Conservation (phyloP, 2,113 vertebrate species). For the Anoura caudifer region DNA sequence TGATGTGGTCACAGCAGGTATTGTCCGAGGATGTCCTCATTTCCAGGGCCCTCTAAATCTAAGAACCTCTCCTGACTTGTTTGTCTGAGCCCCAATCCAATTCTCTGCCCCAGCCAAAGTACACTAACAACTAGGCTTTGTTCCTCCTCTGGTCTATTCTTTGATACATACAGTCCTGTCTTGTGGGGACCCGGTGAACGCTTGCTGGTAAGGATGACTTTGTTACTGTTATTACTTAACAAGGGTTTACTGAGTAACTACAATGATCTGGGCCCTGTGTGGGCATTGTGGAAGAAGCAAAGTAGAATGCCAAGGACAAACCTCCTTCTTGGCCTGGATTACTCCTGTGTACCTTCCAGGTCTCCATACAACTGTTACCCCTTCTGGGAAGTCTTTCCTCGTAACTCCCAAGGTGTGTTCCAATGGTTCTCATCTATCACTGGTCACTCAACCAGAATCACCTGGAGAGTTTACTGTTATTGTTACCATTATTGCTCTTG, state of each 20-base stretch:
- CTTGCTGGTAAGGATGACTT: not conserved
- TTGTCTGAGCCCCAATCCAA: not conserved
- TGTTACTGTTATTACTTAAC: not conserved
- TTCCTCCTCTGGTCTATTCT: not conserved
- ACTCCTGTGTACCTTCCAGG: not conserved
- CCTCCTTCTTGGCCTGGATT: not conserved
- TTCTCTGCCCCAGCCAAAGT: not conserved
- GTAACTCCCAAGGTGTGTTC: not conserved
- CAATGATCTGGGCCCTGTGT: too few species aligned
- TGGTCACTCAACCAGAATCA: not conserved
- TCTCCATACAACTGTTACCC: not conserved
- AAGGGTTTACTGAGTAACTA: not conserved
- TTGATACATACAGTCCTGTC: not conserved
- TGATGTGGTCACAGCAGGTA: not conserved
- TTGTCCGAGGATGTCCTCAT: not conserved
- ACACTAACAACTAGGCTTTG: not conserved
- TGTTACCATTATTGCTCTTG: rapidly evolving
- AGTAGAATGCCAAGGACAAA: not conserved
- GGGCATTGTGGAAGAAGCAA: not conserved
- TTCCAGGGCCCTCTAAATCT: not conserved
- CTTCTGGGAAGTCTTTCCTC: not conserved
- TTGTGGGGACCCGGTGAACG: not conserved
- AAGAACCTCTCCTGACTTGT: not conserved
- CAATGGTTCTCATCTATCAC: not conserved
- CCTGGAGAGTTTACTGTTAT: not conserved